Base-by-base conservation (phyloP, 2,888 invertebrate genomes). In the Amphipyra berbera region DNA sequence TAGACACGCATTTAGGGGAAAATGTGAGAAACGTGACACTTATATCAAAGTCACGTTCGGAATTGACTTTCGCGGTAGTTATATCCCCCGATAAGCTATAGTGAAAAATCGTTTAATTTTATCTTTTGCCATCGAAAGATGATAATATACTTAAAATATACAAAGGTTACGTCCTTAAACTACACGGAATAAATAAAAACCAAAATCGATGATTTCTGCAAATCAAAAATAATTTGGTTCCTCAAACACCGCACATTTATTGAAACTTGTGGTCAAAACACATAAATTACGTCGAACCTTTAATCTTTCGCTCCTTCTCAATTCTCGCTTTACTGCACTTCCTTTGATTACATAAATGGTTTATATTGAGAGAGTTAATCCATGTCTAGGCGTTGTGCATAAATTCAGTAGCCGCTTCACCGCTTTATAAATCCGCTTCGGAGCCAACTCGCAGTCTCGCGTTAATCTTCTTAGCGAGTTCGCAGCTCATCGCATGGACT, bases 381-480 rank as follows among this genome's bases (percentile, higher is more conserved):
- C 65, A 27, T 52, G 35, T 30, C 52, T 38, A 49, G 54, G 47
- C 47, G 47, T 55, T 59, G 42, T 73, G 69, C 68, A 81, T 78
- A 75, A 78, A 84, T 79, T 76, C 70, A 68, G 82, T 66, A 81
- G 82, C 76, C 66, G 58, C 69, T 76, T 62, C 58, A 78, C 73
- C 64, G 63, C 68, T 78, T 68, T 63, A 80, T 79, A 86, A 85
- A 82, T 83, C 78, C 70, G 60, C 62, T 70, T 73, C 65, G 68
- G 64, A 78, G 68, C 73, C 74, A 71, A 65, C 60, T 77, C 56
- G 57, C 41, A 69, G 63, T 76, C 73, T 61, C 45, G 49, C 57
- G 73, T 74, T 82, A 84, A 85, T 84, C 85, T 81, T 75, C 80
- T 83, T 83, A 81, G 61, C 55, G 67, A 82, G 76, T 83, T 82